Conservation (phyloP, 2,797 vertebrate genomes). For the Mormyrops attenuatus region DNA sequence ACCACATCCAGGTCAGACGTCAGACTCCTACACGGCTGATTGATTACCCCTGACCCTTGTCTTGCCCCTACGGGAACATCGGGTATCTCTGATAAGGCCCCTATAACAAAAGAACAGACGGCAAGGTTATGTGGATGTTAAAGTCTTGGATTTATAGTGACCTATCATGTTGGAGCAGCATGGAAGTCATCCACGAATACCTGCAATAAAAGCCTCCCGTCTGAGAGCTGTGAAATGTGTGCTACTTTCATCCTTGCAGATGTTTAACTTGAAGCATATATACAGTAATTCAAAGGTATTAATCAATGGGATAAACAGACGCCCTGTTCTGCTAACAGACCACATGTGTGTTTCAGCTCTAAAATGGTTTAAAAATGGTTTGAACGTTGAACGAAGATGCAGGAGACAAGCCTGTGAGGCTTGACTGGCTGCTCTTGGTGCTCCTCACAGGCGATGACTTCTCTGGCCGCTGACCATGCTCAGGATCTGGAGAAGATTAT, state of each 20-base stretch:
- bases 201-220: not conserved
- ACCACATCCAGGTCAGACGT: constrained; percentile 67
- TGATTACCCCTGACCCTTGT: not conserved
- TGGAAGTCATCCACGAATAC: not conserved
- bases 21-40: not conserved
- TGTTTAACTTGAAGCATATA: not conserved
- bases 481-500: constrained; percentile 69
- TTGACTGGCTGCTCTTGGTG: not conserved
- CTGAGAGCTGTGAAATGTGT: not conserved
- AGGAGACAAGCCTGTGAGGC: not conserved
- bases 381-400: not conserved
- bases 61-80: not conserved
- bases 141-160: not conserved
- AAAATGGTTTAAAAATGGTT: not conserved
- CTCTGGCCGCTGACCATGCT: constrained; percentile 65
- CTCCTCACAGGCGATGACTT: constrained; percentile 71
- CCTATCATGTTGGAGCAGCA: not conserved
- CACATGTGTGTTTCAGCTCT: not conserved
- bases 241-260: not conserved
- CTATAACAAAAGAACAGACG: not conserved
- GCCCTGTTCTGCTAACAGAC: not conserved
- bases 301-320: not conserved
- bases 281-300: not conserved
- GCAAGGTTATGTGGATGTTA: not conserved
- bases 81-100: not conserved